These are phyloP conservation scores for Piprites chloris DNA, from an alignment of 2,113 vertebrate genomes.

Conservation along the genomic window DNA sequence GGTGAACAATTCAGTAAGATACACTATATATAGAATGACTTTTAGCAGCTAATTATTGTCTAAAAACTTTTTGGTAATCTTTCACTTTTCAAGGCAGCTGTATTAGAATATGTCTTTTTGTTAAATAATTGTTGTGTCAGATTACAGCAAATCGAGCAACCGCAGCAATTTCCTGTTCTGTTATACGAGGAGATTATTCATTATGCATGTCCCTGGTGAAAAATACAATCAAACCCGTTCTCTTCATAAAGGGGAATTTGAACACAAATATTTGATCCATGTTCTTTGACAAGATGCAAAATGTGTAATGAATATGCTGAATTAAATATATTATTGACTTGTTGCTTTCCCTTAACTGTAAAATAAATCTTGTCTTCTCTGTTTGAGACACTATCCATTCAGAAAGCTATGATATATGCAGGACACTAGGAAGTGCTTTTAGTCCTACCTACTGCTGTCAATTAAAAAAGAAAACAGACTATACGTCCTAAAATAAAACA, in stretches of 20 bases:
- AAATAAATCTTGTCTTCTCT: not conserved
- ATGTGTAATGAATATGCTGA: not conserved
- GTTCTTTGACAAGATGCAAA: not conserved
- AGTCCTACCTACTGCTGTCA: not conserved
- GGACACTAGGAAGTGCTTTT: not conserved
- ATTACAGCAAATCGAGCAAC: conserved; percentile 20
- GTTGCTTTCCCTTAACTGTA: not conserved
- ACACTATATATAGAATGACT: not conserved
- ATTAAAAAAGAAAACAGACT: not conserved
- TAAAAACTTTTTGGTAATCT: not conserved
- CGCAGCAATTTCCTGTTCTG: not conserved
- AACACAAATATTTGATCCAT: not conserved
- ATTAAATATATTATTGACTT: not conserved
- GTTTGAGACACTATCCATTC: not conserved
- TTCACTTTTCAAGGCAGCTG: not conserved
- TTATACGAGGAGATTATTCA: not conserved
- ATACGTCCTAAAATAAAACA: not conserved
- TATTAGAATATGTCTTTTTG: not conserved
- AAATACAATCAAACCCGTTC: not conserved
- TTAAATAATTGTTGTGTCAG: conserved; percentile 32
- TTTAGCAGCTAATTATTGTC: not conserved
- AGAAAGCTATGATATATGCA: not conserved
- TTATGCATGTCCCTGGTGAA: not conserved
- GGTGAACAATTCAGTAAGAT: not conserved
- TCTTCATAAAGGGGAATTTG: not conserved